Percentiles rank a stretch among this genome's conserved stretches.
phyloP scores from a whole-genome alignment of 2,797 vertebrate genomes.

The Squalus acanthias region DNA sequence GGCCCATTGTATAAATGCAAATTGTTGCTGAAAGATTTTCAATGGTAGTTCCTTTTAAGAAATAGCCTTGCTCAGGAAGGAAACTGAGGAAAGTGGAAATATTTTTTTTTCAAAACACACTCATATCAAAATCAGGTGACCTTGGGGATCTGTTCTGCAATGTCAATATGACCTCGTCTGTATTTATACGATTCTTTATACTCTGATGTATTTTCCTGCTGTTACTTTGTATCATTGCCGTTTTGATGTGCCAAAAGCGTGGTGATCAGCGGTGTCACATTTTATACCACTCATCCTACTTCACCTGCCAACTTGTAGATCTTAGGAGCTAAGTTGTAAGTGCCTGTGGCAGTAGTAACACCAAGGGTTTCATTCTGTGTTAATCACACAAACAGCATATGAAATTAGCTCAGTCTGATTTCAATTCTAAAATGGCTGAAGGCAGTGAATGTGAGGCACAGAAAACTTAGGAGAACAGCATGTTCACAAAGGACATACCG shows the following conservation, averaged over 20 bases:
- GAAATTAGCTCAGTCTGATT: slow-evolving; percentile 10
- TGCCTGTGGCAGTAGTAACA: background rate
- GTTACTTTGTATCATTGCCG: background rate
- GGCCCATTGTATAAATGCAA: too few relatives aligned
- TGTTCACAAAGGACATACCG: background rate
- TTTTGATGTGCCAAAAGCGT: background rate
- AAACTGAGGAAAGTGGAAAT: too few relatives aligned
- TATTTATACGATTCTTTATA: background rate
- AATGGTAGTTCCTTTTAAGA: too few relatives aligned
- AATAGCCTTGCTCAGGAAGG: too few relatives aligned
- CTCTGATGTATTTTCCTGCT: background rate
- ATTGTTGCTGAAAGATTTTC: too few relatives aligned
- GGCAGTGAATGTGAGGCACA: background rate
- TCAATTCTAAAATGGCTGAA: slow-evolving; percentile 21
- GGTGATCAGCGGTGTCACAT: background rate
- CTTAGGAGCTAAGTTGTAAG: background rate
- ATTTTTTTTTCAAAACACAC: background rate
- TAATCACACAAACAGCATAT: background rate
- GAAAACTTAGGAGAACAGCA: background rate
- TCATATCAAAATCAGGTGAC: background rate
- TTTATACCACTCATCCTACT: slow-evolving; percentile 6
- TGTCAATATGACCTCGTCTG: background rate
- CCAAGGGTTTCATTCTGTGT: background rate
- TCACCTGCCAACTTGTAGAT: slow-evolving; percentile 8
- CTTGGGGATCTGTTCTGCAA: background rate